Conservation (phyloP, 2,888 invertebrate genomes). For the Tricholauxania praeusta region DNA sequence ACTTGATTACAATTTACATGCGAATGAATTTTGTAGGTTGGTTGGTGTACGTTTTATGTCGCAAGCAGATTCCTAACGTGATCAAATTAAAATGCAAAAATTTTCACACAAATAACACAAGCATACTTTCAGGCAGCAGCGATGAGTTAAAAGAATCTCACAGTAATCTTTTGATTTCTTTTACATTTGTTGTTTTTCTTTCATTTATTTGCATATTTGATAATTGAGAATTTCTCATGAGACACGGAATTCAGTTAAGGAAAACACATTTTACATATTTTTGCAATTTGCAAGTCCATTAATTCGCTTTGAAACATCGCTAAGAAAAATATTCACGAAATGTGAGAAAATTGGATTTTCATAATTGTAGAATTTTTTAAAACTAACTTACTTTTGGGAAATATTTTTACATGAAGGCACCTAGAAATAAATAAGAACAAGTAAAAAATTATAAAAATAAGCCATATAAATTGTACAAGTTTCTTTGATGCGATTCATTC, state of each 20-base stretch:
- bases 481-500: too few species aligned
- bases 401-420: too few species aligned
- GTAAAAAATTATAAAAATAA: too few species aligned
- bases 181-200: background rate
- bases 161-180: slow-evolving; percentile 16
- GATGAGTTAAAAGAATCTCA: background rate
- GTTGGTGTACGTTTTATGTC: background rate
- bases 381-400: too few species aligned
- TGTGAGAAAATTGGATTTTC: too few species aligned
- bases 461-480: too few species aligned
- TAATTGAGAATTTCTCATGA: slow-evolving; percentile 25
- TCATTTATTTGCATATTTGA: slow-evolving; percentile 27
- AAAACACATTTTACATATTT: background rate
- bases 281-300: slow-evolving; percentile 19
- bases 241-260: background rate
- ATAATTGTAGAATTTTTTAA: too few species aligned
- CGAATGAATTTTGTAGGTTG: slow-evolving; percentile 33
- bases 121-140: slow-evolving; percentile 38
- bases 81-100: slow-evolving; percentile 56
- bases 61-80: slow-evolving; percentile 52
- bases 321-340: too few species aligned
- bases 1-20: slow-evolving; percentile 41
- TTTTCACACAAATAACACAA: slow-evolving; percentile 38
- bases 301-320: background rate
- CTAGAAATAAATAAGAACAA: too few species aligned